Conservation (phyloP, 2,797 vertebrate genomes). For the Muraenolepis orangiensis region DNA sequence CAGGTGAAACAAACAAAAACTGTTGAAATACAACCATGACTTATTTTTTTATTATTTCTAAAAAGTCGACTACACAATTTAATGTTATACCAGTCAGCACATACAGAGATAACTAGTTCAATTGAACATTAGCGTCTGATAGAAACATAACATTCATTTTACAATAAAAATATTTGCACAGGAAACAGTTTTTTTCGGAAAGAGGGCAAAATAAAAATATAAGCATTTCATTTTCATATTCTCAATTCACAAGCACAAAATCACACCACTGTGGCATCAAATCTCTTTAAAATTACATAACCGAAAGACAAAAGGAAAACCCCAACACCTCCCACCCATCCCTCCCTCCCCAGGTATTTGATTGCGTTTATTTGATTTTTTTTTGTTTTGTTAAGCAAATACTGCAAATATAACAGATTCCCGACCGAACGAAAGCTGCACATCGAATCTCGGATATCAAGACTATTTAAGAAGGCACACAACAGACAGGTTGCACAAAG, state of each 20-base stretch:
- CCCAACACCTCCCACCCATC: constrained; percentile 19
- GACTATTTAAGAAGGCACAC: constrained; percentile 79
- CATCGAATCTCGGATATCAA: constrained; percentile 74
- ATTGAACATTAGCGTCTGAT: constrained; percentile 78
- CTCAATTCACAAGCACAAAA: constrained; percentile 64
- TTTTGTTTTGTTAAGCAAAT: constrained; percentile 65
- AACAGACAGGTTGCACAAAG: constrained; percentile 75
- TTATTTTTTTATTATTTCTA: constrained; percentile 27
- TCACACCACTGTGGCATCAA: constrained; percentile 69
- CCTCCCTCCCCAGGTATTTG: constrained; percentile 28
- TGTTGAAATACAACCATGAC: constrained; percentile 59
- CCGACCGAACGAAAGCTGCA: constrained; percentile 75
- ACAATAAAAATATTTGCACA: constrained; percentile 73
- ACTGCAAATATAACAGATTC: constrained; percentile 70
- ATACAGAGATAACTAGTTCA: constrained; percentile 71
- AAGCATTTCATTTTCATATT: constrained; percentile 66
- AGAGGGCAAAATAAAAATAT: constrained; percentile 53
- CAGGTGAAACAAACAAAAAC: constrained; percentile 55
- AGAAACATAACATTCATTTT: constrained; percentile 78
- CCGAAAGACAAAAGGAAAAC: constrained; percentile 49
- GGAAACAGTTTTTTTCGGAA: constrained; percentile 32
- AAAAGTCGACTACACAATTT: constrained; percentile 72
- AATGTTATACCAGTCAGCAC: constrained; percentile 69
- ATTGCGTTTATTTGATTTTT: constrained; percentile 55
- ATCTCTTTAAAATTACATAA: constrained; percentile 71